Base-by-base conservation (phyloP, 1,140 invertebrate species). In the Calephelis virginiensis region DNA sequence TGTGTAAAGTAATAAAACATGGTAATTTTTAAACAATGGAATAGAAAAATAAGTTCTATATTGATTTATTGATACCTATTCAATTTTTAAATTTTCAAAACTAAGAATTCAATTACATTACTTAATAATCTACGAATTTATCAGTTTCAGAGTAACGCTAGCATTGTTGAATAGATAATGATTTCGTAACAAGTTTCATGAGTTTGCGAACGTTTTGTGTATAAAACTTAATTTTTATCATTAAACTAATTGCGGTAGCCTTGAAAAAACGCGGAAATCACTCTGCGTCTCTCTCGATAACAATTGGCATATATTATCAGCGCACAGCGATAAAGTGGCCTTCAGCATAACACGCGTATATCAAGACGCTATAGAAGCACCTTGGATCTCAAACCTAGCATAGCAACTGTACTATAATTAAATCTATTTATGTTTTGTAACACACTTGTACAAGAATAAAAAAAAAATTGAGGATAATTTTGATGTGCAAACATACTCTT, bases 291-390 rank as follows among this genome's bases (percentile, higher is more conserved):
- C 74, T 76, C 73, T 69, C 82, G 86, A 90, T 90, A 90, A 90
- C 84, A 86, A 87, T 89, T 88, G 88, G 83, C 78, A 76, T 87
- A 83, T 78, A 82, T 88, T 89, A 90, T 90, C 86, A 88, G 76
- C 73, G 71, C 73, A 72, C 65, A 66, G 77, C 78, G 85, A 89
- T 88, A 88, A 86, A 72, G 68, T 69, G 83, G 66, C 83, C 81
- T 89, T 87, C 81, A 71, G 48, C 64, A 48, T 72, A 77, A 73
- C 78, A 74, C 73, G 69, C 56, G 37, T 37, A 38, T 38, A 38
- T 59, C 56, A 59, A 59, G 56, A 59, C 56, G 12, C 17, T 28
- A 59, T 38, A 59, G 56, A 59, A 28, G 56, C 56, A 38, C 37
- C 56, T 59, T 40, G 56, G 56, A 59, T 59, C 56, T 59, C 12